Conservation (phyloP, 2,113 vertebrate genomes). For the Takifugu bimaculatus region DNA sequence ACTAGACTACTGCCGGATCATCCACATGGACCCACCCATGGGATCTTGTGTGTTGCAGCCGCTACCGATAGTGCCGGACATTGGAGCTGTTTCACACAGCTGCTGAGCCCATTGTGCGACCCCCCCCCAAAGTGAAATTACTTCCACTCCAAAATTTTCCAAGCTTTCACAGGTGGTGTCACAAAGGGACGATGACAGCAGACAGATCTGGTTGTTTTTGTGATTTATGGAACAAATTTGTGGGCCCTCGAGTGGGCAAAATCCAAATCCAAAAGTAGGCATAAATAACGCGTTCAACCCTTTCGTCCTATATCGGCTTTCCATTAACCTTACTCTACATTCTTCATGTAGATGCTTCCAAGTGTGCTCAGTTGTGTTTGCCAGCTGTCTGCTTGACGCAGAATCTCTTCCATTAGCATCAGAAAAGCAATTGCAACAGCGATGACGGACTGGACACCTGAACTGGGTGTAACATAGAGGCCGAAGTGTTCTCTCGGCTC, state of each 20-base stretch:
- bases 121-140: not conserved
- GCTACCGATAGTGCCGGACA: too few species aligned
- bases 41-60: too few species aligned
- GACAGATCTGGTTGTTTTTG: not conserved
- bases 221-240: not conserved
- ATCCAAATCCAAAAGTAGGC: not conserved
- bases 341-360: too few species aligned
- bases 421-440: too few species aligned
- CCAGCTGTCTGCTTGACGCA: too few species aligned
- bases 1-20: not conserved
- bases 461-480: too few species aligned
- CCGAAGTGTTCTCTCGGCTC: too few species aligned
- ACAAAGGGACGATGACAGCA: not conserved
- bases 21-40: too few species aligned
- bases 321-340: not conserved
- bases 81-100: constrained; percentile 25
- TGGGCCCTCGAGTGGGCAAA: not conserved
- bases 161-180: not conserved
- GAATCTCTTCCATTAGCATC: too few species aligned
- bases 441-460: too few species aligned
- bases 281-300: not conserved
- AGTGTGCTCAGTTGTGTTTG: too few species aligned
- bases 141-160: not conserved
- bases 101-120: constrained; percentile 5
- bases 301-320: not conserved